These are phyloP conservation scores for Sternotherus odoratus DNA, from an alignment of 2,797 vertebrate species.

Conservation along the genomic window DNA sequence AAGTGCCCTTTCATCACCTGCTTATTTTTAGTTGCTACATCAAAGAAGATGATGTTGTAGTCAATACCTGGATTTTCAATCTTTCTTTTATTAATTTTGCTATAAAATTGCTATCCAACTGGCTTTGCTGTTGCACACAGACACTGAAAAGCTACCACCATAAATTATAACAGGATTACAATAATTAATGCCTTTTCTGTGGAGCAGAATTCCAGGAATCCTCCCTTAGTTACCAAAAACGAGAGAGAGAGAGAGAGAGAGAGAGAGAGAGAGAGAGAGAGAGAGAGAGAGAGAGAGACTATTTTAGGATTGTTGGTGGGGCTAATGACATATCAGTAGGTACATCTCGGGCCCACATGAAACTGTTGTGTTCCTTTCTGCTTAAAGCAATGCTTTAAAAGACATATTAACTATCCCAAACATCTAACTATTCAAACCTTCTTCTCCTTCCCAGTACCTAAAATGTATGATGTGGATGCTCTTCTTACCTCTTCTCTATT, in stretches of 20 bases:
- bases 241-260: not conserved
- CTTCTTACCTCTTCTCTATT: not conserved
- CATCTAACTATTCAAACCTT: not conserved
- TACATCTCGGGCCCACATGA: not conserved
- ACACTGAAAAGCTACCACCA: not conserved
- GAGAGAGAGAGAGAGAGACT: not conserved
- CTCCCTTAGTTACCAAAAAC: not conserved
- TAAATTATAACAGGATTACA: not conserved
- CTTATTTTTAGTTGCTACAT: constrained; percentile 60
- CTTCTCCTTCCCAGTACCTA: not conserved
- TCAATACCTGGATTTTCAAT: constrained; percentile 25
- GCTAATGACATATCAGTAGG: not conserved
- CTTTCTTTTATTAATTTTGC: constrained; percentile 24
- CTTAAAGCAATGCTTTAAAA: not conserved
- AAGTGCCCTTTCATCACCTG: constrained; percentile 45
- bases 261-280: not conserved
- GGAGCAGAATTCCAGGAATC: not conserved
- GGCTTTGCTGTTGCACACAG: not conserved
- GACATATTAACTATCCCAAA: not conserved
- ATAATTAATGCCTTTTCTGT: not conserved
- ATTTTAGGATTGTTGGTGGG: not conserved
- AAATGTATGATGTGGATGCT: not conserved
- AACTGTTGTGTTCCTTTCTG: not conserved
- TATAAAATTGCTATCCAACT: not conserved
- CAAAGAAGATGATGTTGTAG: constrained; percentile 35